phyloP scores from a whole-genome alignment of 2,888 invertebrate genomes.

The Tortrix viridana region DNA sequence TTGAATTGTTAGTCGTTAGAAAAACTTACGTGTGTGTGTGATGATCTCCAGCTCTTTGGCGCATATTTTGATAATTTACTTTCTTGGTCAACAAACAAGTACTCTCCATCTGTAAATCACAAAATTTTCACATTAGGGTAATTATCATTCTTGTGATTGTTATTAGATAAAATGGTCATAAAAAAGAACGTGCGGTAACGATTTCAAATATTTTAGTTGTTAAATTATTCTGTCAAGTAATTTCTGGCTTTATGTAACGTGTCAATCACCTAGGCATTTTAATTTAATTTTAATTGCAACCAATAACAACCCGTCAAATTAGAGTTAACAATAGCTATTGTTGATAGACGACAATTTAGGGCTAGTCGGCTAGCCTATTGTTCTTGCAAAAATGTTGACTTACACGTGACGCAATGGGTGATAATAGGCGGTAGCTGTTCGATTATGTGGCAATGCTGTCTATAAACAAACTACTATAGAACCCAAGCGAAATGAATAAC shows the following conservation, averaged over 20 bases:
- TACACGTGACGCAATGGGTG: conserved; percentile 23
- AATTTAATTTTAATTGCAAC: conserved; percentile 14
- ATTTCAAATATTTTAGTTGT: no score
- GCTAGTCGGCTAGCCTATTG: conserved; percentile 24
- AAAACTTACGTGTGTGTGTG: conserved; percentile 92
- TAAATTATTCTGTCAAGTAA: background rate
- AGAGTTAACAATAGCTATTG: conserved; percentile 28
- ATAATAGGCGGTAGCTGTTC: conserved; percentile 17
- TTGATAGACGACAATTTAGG: conserved; percentile 17
- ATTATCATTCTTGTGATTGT: background rate
- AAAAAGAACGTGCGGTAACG: no score
- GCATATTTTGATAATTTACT: conserved; percentile 98
- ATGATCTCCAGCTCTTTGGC: conserved; percentile 97
- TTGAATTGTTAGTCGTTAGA: background rate
- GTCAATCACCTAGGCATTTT: conserved; percentile 1
- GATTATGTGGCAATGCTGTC: conserved; percentile 21
- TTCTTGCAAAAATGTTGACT: conserved; percentile 28
- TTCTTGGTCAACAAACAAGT: conserved; percentile 96
- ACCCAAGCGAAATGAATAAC: background rate
- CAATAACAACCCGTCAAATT: conserved; percentile 17
- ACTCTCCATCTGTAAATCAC: conserved; percentile 94
- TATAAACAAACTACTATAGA: conserved; percentile 22
- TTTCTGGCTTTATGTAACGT: background rate
- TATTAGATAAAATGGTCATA: no score
- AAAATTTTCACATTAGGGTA: conserved; percentile 38